Evolutionary conservation across 2,888 invertebrate species (phyloP).

Genomic region (Cantharis lateralis): DNA sequence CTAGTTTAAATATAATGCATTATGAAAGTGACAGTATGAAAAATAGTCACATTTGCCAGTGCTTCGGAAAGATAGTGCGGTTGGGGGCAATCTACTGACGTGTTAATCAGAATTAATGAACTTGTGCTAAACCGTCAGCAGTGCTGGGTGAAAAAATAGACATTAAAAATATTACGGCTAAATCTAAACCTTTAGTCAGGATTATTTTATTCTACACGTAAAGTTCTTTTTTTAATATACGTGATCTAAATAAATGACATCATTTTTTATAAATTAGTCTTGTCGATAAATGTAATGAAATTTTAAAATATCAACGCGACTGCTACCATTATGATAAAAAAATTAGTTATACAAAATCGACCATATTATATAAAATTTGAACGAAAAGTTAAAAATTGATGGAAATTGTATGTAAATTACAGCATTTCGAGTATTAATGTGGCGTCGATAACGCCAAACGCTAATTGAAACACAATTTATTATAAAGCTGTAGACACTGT

Average conservation of each 20-base stretch:
- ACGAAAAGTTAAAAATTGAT: slow-evolving; percentile 37
- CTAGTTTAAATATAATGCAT: slow-evolving; percentile 44
- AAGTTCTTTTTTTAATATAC: background rate
- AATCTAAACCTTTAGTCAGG: background rate
- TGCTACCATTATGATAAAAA: background rate
- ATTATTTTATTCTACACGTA: background rate
- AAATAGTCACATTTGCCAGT: slow-evolving; percentile 48
- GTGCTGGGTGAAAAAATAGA: slow-evolving; percentile 9
- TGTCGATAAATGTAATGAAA: background rate
- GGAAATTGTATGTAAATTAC: slow-evolving; percentile 44
- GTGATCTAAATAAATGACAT: background rate
- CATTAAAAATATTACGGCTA: background rate
- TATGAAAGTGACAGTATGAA: slow-evolving; percentile 50
- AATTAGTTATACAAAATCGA: background rate
- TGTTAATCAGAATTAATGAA: slow-evolving; percentile 50
- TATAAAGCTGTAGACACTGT: slow-evolving; percentile 28
- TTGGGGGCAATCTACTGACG: slow-evolving; percentile 40
- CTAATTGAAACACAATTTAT: slow-evolving; percentile 44
- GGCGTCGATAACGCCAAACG: slow-evolving; percentile 36
- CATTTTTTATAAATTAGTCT: background rate
- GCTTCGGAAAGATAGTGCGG: slow-evolving; percentile 38
- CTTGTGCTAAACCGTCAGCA: slow-evolving; percentile 10
- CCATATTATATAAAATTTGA: background rate
- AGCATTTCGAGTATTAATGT: slow-evolving; percentile 33
- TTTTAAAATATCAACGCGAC: background rate